Conservation (phyloP, 2,888 invertebrate genomes). For the Tenthredo amoena region DNA sequence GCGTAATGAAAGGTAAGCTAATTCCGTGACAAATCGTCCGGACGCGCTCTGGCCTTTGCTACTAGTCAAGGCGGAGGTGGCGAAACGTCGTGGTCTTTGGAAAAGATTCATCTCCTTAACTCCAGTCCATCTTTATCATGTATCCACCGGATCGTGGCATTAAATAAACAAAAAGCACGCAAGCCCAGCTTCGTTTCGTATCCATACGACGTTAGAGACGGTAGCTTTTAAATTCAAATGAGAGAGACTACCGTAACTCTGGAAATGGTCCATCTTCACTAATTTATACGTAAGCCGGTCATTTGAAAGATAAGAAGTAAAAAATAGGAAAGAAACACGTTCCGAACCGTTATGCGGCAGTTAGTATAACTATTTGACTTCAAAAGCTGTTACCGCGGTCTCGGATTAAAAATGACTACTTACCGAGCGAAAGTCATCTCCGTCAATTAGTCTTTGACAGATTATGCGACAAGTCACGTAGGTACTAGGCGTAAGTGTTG, state of each 20-base stretch:
- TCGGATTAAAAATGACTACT: not conserved
- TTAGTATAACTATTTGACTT: not conserved
- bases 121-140: not conserved
- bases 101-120: not conserved
- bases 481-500: not conserved
- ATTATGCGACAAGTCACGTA: not conserved
- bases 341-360: not conserved
- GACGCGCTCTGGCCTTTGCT: not conserved
- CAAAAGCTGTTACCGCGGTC: not conserved
- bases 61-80: not conserved
- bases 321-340: not conserved
- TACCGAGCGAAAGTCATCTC: constrained; percentile 7
- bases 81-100: constrained; percentile 23
- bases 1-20: constrained; percentile 32
- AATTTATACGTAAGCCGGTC: not conserved
- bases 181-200: not conserved
- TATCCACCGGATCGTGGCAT: no score
- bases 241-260: not conserved
- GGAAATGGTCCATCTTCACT: not conserved
- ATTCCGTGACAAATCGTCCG: constrained; percentile 44
- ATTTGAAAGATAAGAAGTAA: not conserved
- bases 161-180: not conserved
- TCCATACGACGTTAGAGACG: constrained; percentile 1
- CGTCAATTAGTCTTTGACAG: not conserved
- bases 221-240: not conserved